Evolutionary conservation across 2,888 invertebrate species (phyloP).

Genomic region (Aelia acuminata): DNA sequence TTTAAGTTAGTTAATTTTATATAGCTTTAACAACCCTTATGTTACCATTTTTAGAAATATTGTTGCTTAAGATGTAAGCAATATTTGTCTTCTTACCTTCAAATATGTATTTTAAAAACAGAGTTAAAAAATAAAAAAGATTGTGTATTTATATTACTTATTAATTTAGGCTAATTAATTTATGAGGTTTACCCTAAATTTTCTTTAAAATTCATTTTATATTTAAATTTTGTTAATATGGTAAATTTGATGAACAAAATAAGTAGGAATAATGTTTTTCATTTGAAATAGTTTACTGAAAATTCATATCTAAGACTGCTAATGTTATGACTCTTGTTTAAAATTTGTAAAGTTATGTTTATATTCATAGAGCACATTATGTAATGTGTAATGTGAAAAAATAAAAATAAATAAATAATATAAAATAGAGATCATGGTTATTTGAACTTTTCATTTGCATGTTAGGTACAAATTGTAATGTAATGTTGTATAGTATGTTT

Average conservation of each 20-base stretch:
- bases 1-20: not conserved
- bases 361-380: too few species aligned
- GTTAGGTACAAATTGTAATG: too few species aligned
- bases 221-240: not conserved
- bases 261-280: too few species aligned
- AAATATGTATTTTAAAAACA: not conserved
- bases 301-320: not conserved
- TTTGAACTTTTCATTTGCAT: too few species aligned
- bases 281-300: not conserved
- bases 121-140: not conserved
- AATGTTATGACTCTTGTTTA: not conserved
- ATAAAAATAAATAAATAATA: too few species aligned
- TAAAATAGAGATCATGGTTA: too few species aligned
- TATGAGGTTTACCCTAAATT: not conserved
- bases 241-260: not conserved
- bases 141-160: not conserved
- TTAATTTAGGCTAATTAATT: not conserved
- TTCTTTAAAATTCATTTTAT: not conserved
- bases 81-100: not conserved
- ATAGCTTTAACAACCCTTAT: not conserved
- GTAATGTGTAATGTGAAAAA: too few species aligned
- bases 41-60: conserved; percentile 7
- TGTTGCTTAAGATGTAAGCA: not conserved
- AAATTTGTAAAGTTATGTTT: too few species aligned
- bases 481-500: too few species aligned